Percentiles rank a stretch among this genome's conserved stretches.
Evolutionary conservation across 1,140 invertebrate genomes (phyloP).

Genomic region (Bombus picipes): DNA sequence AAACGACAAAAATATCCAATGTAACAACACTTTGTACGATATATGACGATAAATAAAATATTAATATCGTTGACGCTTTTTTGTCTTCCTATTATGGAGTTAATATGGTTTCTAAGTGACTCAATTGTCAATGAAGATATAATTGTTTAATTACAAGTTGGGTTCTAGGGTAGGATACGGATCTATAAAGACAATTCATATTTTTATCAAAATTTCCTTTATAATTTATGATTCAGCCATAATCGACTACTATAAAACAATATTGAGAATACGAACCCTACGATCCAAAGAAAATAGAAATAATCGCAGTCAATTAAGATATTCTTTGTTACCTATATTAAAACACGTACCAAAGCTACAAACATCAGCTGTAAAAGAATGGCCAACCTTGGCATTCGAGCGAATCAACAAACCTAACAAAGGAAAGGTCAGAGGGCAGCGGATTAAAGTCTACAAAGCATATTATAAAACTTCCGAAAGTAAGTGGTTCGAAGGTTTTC

Average conservation of each 20-base stretch:
- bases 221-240: too few species aligned
- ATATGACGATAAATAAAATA: too few species aligned
- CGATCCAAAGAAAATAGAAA: not conserved
- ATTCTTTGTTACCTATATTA: not conserved
- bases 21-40: too few species aligned
- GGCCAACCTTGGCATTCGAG: constrained; percentile 6
- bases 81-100: not conserved
- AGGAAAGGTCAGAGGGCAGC: not conserved
- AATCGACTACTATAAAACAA: not conserved
- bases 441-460: too few species aligned
- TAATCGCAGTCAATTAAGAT: not conserved
- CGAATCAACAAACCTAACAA: not conserved
- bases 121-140: not conserved
- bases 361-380: not conserved
- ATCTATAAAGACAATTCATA: not conserved
- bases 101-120: not conserved
- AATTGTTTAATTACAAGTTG: not conserved
- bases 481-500: too few species aligned
- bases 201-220: too few species aligned
- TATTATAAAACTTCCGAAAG: not conserved
- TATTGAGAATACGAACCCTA: not conserved
- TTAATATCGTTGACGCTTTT: not conserved
- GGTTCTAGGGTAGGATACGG: not conserved
- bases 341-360: not conserved
- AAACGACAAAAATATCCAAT: too few species aligned